phyloP scores from a whole-genome alignment of 2,113 vertebrate species.

The Protobothrops flavoviridis region DNA sequence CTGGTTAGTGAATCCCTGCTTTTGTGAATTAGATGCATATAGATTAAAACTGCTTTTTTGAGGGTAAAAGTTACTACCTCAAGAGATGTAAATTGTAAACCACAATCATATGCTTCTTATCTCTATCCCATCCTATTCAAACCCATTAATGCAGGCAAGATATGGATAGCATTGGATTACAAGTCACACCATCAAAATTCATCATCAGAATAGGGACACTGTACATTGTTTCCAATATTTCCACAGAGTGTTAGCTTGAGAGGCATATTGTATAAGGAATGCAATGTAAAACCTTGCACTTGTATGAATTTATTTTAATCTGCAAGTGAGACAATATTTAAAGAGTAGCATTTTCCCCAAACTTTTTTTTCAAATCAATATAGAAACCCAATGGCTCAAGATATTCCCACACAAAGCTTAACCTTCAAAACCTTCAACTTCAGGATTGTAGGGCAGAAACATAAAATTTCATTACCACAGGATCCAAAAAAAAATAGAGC shows the following conservation, averaged over 20 bases:
- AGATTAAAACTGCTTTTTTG: neutral
- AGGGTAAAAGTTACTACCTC: neutral
- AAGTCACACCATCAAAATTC: neutral
- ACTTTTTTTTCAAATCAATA: too few relatives aligned
- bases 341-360: neutral
- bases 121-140: neutral
- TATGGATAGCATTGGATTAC: neutral
- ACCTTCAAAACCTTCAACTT: neutral
- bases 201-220: neutral
- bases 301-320: neutral
- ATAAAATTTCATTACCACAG: neutral
- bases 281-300: too few relatives aligned
- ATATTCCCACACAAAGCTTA: too few relatives aligned
- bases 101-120: neutral
- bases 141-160: neutral
- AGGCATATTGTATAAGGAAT: too few relatives aligned
- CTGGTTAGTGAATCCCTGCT: constrained; percentile 9
- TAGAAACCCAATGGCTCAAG: too few relatives aligned
- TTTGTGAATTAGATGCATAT: neutral
- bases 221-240: neutral
- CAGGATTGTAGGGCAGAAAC: neutral
- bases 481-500: neutral
- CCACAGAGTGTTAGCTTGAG: neutral
- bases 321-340: neutral
- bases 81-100: neutral